A percentile compares a stretch with the other conserved stretches of the same genome.
Conservation (phyloP, 2,113 vertebrate species). For the Cyprinodon variegatus region DNA sequence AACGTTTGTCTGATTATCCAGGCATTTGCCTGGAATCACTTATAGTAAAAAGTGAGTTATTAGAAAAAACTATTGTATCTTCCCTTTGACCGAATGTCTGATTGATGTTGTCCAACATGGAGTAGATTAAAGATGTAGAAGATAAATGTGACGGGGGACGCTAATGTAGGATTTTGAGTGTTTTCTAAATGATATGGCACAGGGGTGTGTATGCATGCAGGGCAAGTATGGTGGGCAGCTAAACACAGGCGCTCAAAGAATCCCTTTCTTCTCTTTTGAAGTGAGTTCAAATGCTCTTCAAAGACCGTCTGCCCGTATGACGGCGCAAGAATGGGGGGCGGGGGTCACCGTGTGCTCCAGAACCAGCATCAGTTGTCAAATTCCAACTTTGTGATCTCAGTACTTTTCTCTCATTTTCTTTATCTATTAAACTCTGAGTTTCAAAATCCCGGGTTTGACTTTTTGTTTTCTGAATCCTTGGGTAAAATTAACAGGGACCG, state of each 20-base stretch:
- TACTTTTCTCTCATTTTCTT: not conserved
- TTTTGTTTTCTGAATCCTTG: not conserved
- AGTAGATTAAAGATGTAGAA: conserved; percentile 1
- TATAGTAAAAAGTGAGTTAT: conserved; percentile 46
- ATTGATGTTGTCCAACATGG: conserved; percentile 46
- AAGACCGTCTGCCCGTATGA: conserved; percentile 73
- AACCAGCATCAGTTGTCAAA: conserved; percentile 33
- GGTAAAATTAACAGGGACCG: not conserved
- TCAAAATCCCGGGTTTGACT: not conserved
- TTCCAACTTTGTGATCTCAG: conserved; percentile 38
- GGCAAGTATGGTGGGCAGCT: conserved; percentile 66
- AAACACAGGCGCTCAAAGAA: conserved; percentile 78
- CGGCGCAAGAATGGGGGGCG: conserved; percentile 20
- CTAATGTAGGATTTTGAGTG: conserved; percentile 26
- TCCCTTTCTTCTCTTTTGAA: conserved; percentile 83
- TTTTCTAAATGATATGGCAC: conserved; percentile 34
- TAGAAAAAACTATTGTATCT: conserved; percentile 55
- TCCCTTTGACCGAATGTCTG: conserved; percentile 54
- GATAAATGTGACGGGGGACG: conserved; percentile 17
- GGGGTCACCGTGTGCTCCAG: conserved; percentile 57
- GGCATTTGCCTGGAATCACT: conserved; percentile 61
- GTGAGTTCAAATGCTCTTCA: conserved; percentile 84
- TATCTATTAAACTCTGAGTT: not conserved
- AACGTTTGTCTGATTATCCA: conserved; percentile 60
- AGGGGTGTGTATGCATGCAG: conserved; percentile 33